A percentile compares a stretch with the other conserved stretches of the same genome.
Evolutionary conservation across 2,113 vertebrate species (phyloP).

Genomic region (Osmerus eperlanus): DNA sequence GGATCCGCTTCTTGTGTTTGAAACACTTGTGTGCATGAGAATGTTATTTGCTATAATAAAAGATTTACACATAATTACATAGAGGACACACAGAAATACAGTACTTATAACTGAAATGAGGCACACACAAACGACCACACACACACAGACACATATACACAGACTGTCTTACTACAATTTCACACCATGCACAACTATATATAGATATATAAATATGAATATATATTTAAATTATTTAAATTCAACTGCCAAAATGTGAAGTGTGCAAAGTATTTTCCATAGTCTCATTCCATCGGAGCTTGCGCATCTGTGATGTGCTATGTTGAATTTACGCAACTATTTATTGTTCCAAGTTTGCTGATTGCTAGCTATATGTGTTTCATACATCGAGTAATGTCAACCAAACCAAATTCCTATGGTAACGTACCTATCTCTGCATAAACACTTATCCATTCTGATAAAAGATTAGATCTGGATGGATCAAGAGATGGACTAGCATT

Average conservation of each 20-base stretch:
- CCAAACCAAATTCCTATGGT: slow-evolving; percentile 79
- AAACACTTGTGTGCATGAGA: slow-evolving; percentile 99
- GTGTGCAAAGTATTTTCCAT: slow-evolving; percentile 91
- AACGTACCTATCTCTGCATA: slow-evolving; percentile 77
- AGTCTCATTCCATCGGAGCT: slow-evolving; percentile 79
- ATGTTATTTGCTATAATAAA: slow-evolving; percentile 95
- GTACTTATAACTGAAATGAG: slow-evolving; percentile 1
- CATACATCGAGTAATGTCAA: slow-evolving; percentile 81
- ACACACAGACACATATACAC: slow-evolving; percentile 23
- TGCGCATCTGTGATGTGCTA: slow-evolving; percentile 85
- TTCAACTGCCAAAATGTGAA: slow-evolving; percentile 91
- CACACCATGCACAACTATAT: slow-evolving; percentile 63
- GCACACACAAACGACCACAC: slow-evolving; percentile 27
- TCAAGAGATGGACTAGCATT: slow-evolving; percentile 57
- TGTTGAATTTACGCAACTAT: slow-evolving; percentile 80
- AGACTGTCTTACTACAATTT: slow-evolving; percentile 29
- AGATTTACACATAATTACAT: slow-evolving; percentile 73
- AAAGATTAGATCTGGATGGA: slow-evolving; percentile 75
- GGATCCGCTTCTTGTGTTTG: slow-evolving; percentile 99
- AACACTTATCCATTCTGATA: slow-evolving; percentile 73
- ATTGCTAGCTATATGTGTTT: slow-evolving; percentile 85
- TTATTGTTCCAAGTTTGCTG: slow-evolving; percentile 91
- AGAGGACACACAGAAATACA: not conserved
- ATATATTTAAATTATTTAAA: slow-evolving; percentile 71
- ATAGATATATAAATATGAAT: slow-evolving; percentile 62